phyloP scores from a whole-genome alignment of 2,888 invertebrate genomes.

The Nyleta sp. region DNA sequence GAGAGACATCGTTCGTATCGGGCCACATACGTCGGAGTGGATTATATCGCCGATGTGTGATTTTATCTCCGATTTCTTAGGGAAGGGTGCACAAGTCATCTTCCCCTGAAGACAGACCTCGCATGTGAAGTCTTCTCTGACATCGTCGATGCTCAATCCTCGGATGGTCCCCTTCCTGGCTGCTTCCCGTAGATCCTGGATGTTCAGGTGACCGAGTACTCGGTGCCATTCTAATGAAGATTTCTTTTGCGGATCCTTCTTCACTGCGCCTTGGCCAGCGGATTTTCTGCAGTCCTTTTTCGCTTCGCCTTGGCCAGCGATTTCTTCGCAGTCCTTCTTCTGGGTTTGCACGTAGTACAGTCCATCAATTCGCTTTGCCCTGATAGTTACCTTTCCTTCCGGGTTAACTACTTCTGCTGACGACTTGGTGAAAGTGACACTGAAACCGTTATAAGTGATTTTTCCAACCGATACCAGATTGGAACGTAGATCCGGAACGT shows the following conservation, averaged over 20 bases:
- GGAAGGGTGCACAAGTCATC: not conserved
- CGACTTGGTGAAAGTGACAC: not conserved
- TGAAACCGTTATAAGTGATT: not conserved
- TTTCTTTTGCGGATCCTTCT: too few relatives aligned
- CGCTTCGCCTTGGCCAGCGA: too few relatives aligned
- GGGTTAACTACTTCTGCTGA: not conserved
- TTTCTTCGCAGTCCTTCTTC: too few relatives aligned
- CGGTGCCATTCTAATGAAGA: not conserved
- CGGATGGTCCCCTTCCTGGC: not conserved
- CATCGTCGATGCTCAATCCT: not conserved
- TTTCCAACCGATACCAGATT: constrained; percentile 35
- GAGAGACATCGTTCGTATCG: not conserved
- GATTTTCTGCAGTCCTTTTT: too few relatives aligned
- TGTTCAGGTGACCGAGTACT: not conserved
- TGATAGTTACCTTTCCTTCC: not conserved
- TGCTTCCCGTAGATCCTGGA: not conserved
- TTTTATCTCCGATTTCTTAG: not conserved
- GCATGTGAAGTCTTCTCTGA: not conserved
- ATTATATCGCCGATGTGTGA: not conserved
- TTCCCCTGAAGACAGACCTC: not conserved
- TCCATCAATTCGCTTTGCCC: not conserved
- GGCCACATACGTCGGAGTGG: not conserved
- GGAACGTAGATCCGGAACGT: constrained; percentile 58
- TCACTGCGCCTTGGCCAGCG: too few relatives aligned
- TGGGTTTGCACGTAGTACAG: too few relatives aligned